Evolutionary conservation across 2,113 vertebrate genomes (phyloP).

Genomic region (Cephalopterus ornatus): DNA sequence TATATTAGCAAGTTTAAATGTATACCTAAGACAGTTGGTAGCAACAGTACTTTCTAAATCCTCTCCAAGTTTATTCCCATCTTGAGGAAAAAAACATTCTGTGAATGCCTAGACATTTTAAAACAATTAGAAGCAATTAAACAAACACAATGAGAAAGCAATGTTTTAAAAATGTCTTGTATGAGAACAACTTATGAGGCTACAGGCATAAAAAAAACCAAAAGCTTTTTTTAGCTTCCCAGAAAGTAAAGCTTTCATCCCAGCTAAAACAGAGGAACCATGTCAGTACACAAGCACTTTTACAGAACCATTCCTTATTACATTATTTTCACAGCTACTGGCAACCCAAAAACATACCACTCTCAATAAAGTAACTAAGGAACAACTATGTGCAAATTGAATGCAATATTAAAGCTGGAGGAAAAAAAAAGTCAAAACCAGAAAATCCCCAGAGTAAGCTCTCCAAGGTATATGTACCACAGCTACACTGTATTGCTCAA

Average conservation of each 20-base stretch:
- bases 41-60: neutral
- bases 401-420: neutral
- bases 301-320: neutral
- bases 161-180: neutral
- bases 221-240: neutral
- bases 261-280: neutral
- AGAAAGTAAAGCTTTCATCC: slow-evolving; percentile 17
- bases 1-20: neutral
- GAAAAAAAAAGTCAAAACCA: neutral
- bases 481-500: neutral
- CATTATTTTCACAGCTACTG: neutral
- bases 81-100: neutral
- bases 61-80: neutral
- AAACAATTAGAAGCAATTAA: neutral
- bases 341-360: neutral
- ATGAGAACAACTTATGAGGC: neutral
- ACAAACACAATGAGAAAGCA: neutral
- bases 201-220: neutral
- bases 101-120: neutral
- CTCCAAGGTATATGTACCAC: neutral
- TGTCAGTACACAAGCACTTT: neutral
- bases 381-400: neutral
- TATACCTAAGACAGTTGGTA: neutral
- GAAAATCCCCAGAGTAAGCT: neutral
- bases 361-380: neutral